Percentiles rank a stretch among this genome's conserved stretches.
Evolutionary conservation across 2,113 vertebrate species (phyloP).

Genomic region (Antechinus flavipes): DNA sequence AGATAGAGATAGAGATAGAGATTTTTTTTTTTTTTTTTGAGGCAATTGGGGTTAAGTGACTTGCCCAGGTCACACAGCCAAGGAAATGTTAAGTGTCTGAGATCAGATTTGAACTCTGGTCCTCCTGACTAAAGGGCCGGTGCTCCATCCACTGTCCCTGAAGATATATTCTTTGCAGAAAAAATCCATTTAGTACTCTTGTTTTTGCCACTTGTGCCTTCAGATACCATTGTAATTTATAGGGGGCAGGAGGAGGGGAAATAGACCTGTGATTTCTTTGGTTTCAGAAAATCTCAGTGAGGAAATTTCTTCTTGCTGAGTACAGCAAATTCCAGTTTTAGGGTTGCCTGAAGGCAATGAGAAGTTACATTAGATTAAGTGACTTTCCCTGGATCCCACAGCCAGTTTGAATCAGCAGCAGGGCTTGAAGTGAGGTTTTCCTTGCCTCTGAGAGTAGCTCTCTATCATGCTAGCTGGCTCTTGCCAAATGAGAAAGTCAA

Average conservation of each 20-base stretch:
- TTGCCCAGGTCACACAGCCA: no score
- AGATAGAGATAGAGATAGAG: no score
- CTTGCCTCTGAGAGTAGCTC: background rate
- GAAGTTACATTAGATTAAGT: background rate
- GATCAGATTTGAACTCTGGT: no score
- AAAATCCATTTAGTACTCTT: no score
- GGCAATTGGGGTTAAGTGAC: no score
- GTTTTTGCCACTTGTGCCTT: no score
- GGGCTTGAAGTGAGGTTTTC: background rate
- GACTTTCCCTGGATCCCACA: background rate
- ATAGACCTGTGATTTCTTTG: background rate
- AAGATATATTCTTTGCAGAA: no score
- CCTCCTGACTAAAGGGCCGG: no score
- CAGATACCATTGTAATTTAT: background rate
- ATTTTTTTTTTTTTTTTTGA: no score
- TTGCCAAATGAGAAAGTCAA: background rate
- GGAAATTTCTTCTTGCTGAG: background rate
- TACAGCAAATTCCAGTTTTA: background rate
- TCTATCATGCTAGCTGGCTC: background rate
- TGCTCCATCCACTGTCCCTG: no score
- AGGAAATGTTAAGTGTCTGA: no score
- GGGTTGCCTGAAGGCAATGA: background rate
- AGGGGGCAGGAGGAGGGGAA: background rate
- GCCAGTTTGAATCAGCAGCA: background rate
- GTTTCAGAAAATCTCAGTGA: background rate